phyloP scores from a whole-genome alignment of 2,888 invertebrate species.

The Molorchus minor region DNA sequence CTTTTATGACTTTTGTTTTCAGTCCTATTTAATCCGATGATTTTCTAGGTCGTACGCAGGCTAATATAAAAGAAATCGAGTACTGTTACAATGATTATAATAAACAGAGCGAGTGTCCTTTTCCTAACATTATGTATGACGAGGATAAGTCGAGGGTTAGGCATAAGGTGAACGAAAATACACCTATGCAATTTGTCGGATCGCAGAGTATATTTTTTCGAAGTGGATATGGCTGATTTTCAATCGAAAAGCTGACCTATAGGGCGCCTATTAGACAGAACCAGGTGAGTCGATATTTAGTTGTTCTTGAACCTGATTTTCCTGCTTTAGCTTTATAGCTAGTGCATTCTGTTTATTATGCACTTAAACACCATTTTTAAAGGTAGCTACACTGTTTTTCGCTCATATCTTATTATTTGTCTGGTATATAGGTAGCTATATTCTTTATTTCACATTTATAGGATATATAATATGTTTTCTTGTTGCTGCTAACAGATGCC shows the following conservation, averaged over 20 bases:
- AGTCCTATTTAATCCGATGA: neutral
- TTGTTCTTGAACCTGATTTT: neutral
- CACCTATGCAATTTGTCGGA: constrained; percentile 53
- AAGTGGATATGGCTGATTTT: constrained; percentile 61
- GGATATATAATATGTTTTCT: too few relatives aligned
- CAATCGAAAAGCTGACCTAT: constrained; percentile 60
- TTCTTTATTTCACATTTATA: too few relatives aligned
- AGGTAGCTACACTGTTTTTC: too few relatives aligned
- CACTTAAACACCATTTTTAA: too few relatives aligned
- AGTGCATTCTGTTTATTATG: too few relatives aligned
- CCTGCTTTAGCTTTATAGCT: too few relatives aligned
- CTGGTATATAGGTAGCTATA: too few relatives aligned
- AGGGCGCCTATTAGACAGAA: constrained; percentile 57
- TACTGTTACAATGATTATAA: constrained; percentile 58
- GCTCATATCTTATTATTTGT: too few relatives aligned
- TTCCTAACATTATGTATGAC: constrained; percentile 42
- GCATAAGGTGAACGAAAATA: constrained; percentile 52
- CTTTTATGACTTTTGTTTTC: neutral
- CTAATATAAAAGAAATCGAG: constrained; percentile 58
- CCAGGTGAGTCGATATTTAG: constrained; percentile 51
- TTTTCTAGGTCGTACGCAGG: constrained; percentile 55
- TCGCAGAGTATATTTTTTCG: constrained; percentile 57
- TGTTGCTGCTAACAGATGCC: too few relatives aligned
- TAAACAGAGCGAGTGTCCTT: constrained; percentile 56
- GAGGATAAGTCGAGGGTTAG: constrained; percentile 47